phyloP scores from a whole-genome alignment of 2,113 vertebrate species.

The Chaenocephalus aceratus region DNA sequence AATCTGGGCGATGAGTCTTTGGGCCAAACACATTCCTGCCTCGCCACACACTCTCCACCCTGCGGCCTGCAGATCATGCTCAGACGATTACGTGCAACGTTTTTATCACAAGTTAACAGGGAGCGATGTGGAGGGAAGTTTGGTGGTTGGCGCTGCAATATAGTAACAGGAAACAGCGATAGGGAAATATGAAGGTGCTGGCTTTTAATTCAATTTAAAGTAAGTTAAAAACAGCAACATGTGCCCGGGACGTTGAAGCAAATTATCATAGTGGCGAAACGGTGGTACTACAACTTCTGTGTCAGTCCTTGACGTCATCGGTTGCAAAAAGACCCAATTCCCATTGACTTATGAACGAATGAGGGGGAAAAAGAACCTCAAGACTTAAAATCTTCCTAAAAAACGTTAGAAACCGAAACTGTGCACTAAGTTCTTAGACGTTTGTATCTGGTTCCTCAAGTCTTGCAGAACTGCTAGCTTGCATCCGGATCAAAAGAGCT shows the following conservation, averaged over 20 bases:
- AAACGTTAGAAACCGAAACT: neutral
- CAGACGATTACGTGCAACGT: neutral
- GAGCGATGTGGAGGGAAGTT: neutral
- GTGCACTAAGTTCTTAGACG: neutral
- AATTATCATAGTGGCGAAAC: too few relatives aligned
- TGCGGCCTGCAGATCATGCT: conserved; percentile 36
- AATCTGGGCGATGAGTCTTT: conserved; percentile 28
- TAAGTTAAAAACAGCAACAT: too few relatives aligned
- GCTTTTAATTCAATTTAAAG: too few relatives aligned
- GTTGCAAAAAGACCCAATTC: too few relatives aligned
- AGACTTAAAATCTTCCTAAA: neutral
- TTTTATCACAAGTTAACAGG: neutral
- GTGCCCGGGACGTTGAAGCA: too few relatives aligned
- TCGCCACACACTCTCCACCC: conserved; percentile 65
- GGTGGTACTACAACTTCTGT: too few relatives aligned
- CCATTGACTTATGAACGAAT: too few relatives aligned
- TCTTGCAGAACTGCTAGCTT: neutral
- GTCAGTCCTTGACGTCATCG: too few relatives aligned
- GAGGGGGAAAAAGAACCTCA: too few relatives aligned
- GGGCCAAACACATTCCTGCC: conserved; percentile 65
- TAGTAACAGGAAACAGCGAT: neutral
- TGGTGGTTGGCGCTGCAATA: neutral
- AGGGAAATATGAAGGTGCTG: too few relatives aligned
- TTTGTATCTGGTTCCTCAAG: neutral
- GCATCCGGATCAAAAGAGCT: neutral